These are phyloP conservation scores for Manis pentadactyla DNA, from an alignment of 2,797 vertebrate genomes.

Conservation along the genomic window DNA sequence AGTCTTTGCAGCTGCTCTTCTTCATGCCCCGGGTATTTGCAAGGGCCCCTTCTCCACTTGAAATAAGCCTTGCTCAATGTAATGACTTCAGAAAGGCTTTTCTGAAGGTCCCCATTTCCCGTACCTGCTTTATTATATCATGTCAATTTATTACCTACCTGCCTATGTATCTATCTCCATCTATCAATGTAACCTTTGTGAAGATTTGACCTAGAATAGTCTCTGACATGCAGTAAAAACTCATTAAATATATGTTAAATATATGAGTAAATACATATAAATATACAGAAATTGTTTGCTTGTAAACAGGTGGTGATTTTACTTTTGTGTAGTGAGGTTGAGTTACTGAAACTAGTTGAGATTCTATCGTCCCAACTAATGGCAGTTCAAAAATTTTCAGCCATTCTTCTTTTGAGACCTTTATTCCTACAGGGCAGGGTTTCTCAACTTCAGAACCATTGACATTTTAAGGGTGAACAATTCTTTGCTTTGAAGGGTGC, in stretches of 20 bases:
- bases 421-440: not conserved
- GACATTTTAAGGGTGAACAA: not conserved
- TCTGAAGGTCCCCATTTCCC: not conserved
- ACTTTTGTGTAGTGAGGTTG: not conserved
- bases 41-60: not conserved
- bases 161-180: not conserved
- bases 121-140: not conserved
- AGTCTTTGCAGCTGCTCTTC: not conserved
- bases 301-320: not conserved
- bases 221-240: not conserved
- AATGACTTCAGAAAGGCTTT: not conserved
- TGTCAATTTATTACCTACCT: not conserved
- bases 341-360: not conserved
- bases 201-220: not conserved
- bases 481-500: not conserved
- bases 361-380: not conserved
- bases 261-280: not conserved
- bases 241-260: not conserved
- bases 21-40: not conserved
- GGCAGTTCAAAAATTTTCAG: not conserved
- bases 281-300: not conserved
- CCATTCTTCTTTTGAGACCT: not conserved
- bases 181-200: not conserved
- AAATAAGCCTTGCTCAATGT: not conserved
- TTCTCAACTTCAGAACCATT: not conserved